Base-by-base conservation (phyloP, 2,888 invertebrate genomes). In the Athalia cordata region DNA sequence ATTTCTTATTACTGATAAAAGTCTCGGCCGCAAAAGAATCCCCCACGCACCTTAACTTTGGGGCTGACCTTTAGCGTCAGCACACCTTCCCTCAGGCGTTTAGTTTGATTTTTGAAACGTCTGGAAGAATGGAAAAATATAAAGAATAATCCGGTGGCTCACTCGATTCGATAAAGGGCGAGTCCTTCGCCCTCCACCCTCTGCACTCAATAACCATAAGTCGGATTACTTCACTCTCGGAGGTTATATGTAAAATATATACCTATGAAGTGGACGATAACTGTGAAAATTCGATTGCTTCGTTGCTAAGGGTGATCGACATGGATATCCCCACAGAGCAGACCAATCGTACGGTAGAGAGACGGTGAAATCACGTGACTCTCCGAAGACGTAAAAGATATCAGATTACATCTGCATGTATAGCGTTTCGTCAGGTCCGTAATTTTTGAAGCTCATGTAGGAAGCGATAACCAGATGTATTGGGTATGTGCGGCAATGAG, bases 61-160 rank as follows among this genome's bases (percentile, higher is more conserved):
- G 13, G 11, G 13, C 15, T 13, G 61, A 55, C 29, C 50, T 29
- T 29, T 5, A 4, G 5, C 64, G 29, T 64, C 29, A 64, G 11
- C 6, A 43, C 64, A 64, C 7, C 11, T 52, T 68, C 52, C 52
- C 68, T 59, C 57, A n/a, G 59, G 13, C 13, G 13, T 11, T 55
- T n/a, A 45, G 45, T n/a, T 52, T 72, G 57, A 55, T 70, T 72
- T 72, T 13, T 59, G 11, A 72, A 72, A 43, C 59, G 59, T 55
- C 55, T 55, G 4, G 7, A 29, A 55, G 3, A 55, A 55, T 5
- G n/a, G n/a, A 7, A 7, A 55, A 52, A 52, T 9, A 52, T 57
- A 43, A 70, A 55, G 57, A 55, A 59, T 43, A 52, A 45, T n/a
- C n/a, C 59, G 57, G 70, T 45, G 29, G 29, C 29, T 29, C 47